Base-by-base conservation (phyloP, 2,888 invertebrate species). In the Rhopalosiphum nymphaeae region DNA sequence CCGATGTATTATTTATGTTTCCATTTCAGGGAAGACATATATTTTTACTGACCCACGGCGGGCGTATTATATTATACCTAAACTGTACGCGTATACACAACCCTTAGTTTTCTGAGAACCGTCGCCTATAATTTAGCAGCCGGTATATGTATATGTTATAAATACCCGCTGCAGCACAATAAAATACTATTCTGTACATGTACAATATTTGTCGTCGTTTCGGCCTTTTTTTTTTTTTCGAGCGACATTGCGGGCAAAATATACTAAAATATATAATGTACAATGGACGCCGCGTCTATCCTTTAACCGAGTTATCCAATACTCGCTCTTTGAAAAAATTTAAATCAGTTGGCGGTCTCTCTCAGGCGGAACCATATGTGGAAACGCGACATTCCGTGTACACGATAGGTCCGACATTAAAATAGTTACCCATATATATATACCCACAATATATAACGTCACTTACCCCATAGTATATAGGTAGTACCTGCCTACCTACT, bases 11-110 rank as follows among this genome's bases (percentile, higher is more conserved):
- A 78, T 78, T 78, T 78, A 78, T 78, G 78, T 78, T 78, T 78
- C 78, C 78, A 78, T 78, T 78, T 78, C 78, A 78, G 78, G 78
- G 78, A 78, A 78, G 78, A 78, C 78, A 67, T 67, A 11, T 57
- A 67, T 67, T 67, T 67, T 67, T 67, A 67, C 67, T n/a, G 67
- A 67, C 67, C n/a, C 67, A 67, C 67, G 67, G 67, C 13, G 1
- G n/a, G n/a, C 67, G 16, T 13, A n/a, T 67, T 67, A 67, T 78
- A 16, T 53, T 53, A 53, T n/a, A 67, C n/a, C 67, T n/a, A 67
- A 9, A 67, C 13, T 2, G n/a, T 53, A n/a, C 29, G 29, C 11
- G 78, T 36, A 21, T 16, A 5, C 21, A 21, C 36, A 78, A 78
- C 78, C 78, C 78, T 78, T 78, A 78, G 78, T 78, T 78, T 78